Evolutionary conservation across 2,113 vertebrate species (phyloP).

Genomic region (Chitala chitala): DNA sequence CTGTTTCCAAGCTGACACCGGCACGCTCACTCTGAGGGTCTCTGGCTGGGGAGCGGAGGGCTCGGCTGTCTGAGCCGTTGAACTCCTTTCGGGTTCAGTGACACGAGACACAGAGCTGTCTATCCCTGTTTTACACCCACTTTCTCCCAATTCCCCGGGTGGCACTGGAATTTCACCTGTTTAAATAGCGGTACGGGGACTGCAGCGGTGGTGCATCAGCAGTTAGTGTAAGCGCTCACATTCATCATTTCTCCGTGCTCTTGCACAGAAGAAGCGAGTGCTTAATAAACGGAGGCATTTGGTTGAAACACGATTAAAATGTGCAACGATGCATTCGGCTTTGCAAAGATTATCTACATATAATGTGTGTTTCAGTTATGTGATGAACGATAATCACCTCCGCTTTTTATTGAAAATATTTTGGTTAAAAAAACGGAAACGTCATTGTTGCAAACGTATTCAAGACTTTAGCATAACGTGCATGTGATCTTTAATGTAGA

Average conservation of each 20-base stretch:
- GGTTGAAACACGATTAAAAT: background rate
- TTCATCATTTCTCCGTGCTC: background rate
- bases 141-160: background rate
- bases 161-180: conserved; percentile 19
- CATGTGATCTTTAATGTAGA: background rate
- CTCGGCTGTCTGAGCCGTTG: background rate
- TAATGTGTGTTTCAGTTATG: background rate
- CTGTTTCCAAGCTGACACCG: background rate
- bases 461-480: background rate
- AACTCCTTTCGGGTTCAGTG: conserved; percentile 5
- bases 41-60: background rate
- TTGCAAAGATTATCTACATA: background rate
- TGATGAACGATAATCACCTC: background rate
- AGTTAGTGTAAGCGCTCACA: conserved; percentile 14
- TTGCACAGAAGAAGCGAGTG: conserved; percentile 29
- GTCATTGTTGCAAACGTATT: too few species aligned
- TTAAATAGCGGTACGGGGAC: conserved; percentile 16
- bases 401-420: too few species aligned
- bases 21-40: background rate
- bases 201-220: conserved; percentile 31
- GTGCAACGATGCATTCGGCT: background rate
- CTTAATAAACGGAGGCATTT: conserved; percentile 19
- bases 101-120: background rate
- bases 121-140: background rate
- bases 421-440: too few species aligned